phyloP scores from a whole-genome alignment of 2,113 vertebrate genomes.

The Neodontobutis hainanensis region DNA sequence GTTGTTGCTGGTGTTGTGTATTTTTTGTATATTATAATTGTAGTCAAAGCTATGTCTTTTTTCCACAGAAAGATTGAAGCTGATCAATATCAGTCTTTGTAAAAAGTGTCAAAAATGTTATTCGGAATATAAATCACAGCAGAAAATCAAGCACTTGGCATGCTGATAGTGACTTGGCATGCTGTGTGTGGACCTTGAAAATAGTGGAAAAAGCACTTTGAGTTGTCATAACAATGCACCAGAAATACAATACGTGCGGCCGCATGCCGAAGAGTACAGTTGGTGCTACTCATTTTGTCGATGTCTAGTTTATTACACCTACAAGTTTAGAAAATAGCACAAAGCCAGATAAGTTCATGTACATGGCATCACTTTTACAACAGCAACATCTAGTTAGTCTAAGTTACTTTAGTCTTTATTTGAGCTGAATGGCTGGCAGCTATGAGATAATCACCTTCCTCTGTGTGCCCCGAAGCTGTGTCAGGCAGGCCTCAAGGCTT shows the following conservation, averaged over 20 bases:
- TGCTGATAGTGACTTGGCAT: not conserved
- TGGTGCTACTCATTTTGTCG: not conserved
- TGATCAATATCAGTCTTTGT: not conserved
- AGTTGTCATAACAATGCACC: not conserved
- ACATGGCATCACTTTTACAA: conserved; percentile 45
- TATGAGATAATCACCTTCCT: conserved; percentile 82
- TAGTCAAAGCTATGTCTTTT: not conserved
- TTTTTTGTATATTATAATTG: too few relatives aligned
- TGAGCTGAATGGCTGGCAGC: conserved; percentile 76
- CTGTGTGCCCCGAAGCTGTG: conserved; percentile 67
- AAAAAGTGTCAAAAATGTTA: not conserved
- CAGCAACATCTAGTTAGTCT: conserved; percentile 50
- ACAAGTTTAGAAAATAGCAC: conserved; percentile 42
- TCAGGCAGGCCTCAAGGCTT: conserved; percentile 69
- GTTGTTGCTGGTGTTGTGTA: too few relatives aligned
- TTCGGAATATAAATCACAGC: not conserved
- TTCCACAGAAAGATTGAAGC: not conserved
- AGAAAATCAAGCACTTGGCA: not conserved
- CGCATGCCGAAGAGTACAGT: conserved; percentile 5
- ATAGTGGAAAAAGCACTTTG: conserved; percentile 3
- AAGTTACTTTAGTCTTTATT: conserved; percentile 65
- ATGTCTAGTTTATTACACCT: conserved; percentile 15
- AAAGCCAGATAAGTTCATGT: conserved; percentile 36
- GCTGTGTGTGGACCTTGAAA: conserved; percentile 11
- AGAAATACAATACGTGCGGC: conserved; percentile 1